phyloP scores from a whole-genome alignment of 2,888 invertebrate genomes.

The Aplocera efformata region DNA sequence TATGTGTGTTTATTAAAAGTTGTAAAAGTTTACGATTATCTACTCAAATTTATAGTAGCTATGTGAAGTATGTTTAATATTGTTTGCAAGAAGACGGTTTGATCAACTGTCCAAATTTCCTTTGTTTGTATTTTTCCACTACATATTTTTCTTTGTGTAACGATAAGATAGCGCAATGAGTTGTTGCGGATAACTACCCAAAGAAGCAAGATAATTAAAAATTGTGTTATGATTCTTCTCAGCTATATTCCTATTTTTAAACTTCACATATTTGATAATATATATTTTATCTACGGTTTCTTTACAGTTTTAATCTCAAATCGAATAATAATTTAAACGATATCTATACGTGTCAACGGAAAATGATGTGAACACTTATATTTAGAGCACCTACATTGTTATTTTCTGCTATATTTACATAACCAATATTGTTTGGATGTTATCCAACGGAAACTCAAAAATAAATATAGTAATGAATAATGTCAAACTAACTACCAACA shows the following conservation, averaged over 20 bases:
- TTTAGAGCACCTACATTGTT: slow-evolving; percentile 14
- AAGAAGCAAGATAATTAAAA: too few species aligned
- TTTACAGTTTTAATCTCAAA: too few species aligned
- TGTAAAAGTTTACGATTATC: too few species aligned
- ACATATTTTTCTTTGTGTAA: slow-evolving; percentile 2
- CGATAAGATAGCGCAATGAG: slow-evolving; percentile 16
- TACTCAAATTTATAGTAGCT: too few species aligned
- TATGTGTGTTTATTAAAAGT: too few species aligned
- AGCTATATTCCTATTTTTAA: too few species aligned
- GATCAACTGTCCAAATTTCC: background rate
- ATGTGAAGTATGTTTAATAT: slow-evolving; percentile 4
- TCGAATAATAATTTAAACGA: too few species aligned
- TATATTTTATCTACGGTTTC: too few species aligned
- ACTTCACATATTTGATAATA: too few species aligned
- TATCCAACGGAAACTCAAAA: slow-evolving; percentile 47
- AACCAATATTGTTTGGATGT: slow-evolving; percentile 37
- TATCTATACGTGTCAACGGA: too few species aligned
- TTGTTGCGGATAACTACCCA: background rate
- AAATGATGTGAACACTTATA: slow-evolving; percentile 9
- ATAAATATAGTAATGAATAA: slow-evolving; percentile 29
- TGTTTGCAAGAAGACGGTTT: background rate
- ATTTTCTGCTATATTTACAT: slow-evolving; percentile 25
- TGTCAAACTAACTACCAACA: background rate
- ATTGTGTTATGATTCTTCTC: too few species aligned
- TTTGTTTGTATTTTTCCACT: slow-evolving; percentile 15